Percentiles rank a stretch among this genome's conserved stretches.
phyloP scores from a whole-genome alignment of 2,797 vertebrate species.

The Liparis tanakae region DNA sequence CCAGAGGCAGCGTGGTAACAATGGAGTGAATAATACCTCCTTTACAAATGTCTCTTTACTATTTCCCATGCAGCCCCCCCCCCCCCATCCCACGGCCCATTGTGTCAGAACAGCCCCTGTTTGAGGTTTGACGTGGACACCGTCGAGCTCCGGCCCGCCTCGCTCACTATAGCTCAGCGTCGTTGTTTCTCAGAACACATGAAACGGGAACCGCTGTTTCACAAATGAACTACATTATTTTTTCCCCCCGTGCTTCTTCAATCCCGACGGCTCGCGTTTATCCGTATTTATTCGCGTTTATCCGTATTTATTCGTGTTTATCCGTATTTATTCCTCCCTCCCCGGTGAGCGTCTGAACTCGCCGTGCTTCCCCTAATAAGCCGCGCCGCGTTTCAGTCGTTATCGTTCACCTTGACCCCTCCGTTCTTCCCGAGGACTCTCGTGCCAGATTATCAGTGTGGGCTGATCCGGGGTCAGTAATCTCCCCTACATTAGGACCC shows the following conservation, averaged over 20 bases:
- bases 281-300: too few relatives aligned
- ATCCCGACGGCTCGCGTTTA: neutral
- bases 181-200: constrained; percentile 33
- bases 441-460: constrained; percentile 78
- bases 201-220: constrained; percentile 25
- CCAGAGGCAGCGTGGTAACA: constrained; percentile 74
- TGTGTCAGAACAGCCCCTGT: constrained; percentile 79
- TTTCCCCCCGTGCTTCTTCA: too few relatives aligned
- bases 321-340: too few relatives aligned
- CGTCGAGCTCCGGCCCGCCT: constrained; percentile 58
- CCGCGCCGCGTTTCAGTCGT: constrained; percentile 45
- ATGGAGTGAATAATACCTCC: constrained; percentile 77
- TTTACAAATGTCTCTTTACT: constrained; percentile 75
- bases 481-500: constrained; percentile 76
- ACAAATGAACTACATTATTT: neutral
- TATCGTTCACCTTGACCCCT: constrained; percentile 59
- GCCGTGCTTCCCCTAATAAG: constrained; percentile 2
- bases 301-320: too few relatives aligned
- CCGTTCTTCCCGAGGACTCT: constrained; percentile 78
- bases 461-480: constrained; percentile 78
- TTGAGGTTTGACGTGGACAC: constrained; percentile 73
- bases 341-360: constrained; percentile 10
- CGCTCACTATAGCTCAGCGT: constrained; percentile 52
- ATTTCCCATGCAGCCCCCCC: constrained; percentile 72
- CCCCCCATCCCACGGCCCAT: constrained; percentile 63